Evolutionary conservation across 2,113 vertebrate species (phyloP), one percentile per base, ranked within the genome.

Genomic region (Thalassoma bifasciatum): DNA sequence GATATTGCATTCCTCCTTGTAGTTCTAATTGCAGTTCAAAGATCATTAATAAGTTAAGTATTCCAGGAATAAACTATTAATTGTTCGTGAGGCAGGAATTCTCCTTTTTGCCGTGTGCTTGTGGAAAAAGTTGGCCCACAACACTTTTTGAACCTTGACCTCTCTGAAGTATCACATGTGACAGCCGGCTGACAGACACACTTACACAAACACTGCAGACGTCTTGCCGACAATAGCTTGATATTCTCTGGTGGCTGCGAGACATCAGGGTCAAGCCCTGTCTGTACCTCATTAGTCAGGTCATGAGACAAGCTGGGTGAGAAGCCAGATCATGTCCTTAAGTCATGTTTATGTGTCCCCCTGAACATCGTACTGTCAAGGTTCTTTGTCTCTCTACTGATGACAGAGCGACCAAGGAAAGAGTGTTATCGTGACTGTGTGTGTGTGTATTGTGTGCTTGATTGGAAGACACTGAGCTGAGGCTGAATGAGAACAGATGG

Each of bases 401-500:
- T 84, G 82, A 90, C 74, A 84, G 86, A 82, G 72, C 30, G 21
- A 75, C 74, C 63, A 21, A 78, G 76, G 60, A 50, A 57, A 77
- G 70, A 66, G 68, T 42, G 72, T 58, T 46, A 54, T 38, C 47
- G 24, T 8, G 49, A 66, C 51, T 67, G 66, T 75, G 72, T 59
- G 22, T 61, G 54, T 38, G 42, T 51, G 46, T 60, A 61, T 81
- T 82, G 72, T 82, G 81, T 75, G 78, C 44, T 82, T 77, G 75
- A 90, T 88, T 73, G 77, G 79, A 75, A 79, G 84, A 87, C 69
- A 90, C 84, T 75, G 85, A 83, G 86, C 69, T 79, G 70, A 87
- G 89, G 88, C 82, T 93, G 89, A 93, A 91, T 92, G 91, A 92
- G 93, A 94, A 94, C 94, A 95, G 94, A 94, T 95, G 94, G 94